Conservation (phyloP, 92 coral and sea anemone genomes). For the Ricordea florida region DNA sequence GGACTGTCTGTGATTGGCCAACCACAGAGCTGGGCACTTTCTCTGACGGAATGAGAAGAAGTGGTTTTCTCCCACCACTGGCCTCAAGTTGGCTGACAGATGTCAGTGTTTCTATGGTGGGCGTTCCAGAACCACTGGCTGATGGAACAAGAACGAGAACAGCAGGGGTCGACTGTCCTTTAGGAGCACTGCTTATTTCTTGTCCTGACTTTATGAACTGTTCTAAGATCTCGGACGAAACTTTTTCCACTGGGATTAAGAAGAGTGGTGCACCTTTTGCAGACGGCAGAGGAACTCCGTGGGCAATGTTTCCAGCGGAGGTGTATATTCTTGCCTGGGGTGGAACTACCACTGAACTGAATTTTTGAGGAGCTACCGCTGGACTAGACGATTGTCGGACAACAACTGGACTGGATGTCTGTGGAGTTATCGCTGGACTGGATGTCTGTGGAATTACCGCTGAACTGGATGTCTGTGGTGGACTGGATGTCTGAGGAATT, state of each 20-base stretch:
- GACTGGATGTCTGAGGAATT: too few species aligned
- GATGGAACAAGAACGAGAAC: conserved; percentile 28
- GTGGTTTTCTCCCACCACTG: conserved; percentile 14
- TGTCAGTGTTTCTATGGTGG: conserved; percentile 26
- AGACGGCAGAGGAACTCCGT: not conserved
- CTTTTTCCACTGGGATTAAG: conserved; percentile 25
- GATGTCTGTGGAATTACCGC: too few species aligned
- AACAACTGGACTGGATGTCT: too few species aligned
- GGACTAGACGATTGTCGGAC: not conserved
- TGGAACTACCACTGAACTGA: conserved; percentile 4
- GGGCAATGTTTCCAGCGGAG: not conserved
- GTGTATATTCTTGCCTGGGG: conserved; percentile 29
- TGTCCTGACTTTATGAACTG: conserved; percentile 21
- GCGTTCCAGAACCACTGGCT: conserved; percentile 2
- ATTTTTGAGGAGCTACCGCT: not conserved
- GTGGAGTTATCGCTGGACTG: too few species aligned
- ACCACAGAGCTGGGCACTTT: conserved; percentile 29
- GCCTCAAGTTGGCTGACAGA: conserved; percentile 17
- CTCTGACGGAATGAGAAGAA: conserved; percentile 22
- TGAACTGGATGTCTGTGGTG: too few species aligned
- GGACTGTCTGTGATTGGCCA: conserved; percentile 15
- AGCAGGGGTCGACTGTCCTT: not conserved
- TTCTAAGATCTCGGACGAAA: conserved; percentile 14
- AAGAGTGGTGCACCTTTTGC: conserved; percentile 16
- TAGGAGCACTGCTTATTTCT: not conserved